These are phyloP conservation scores for Smithornis capensis DNA, from an alignment of 2,113 vertebrate genomes.

Conservation along the genomic window DNA sequence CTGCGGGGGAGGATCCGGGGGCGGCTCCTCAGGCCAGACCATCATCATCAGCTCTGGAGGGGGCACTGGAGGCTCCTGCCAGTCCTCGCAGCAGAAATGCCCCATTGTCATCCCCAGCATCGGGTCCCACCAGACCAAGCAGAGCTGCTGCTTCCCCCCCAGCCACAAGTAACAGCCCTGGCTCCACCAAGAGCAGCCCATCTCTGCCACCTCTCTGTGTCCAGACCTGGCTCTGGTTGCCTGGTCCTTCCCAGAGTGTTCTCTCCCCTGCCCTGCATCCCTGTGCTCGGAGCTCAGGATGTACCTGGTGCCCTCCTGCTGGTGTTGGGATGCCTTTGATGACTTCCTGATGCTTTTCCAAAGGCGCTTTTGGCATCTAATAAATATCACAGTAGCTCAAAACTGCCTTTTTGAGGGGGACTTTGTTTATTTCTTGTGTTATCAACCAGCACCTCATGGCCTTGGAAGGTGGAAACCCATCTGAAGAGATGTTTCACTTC, in stretches of 20 bases:
- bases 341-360: not conserved
- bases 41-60: slow-evolving; percentile 19
- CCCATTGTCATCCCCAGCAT: not conserved
- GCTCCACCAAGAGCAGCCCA: not conserved
- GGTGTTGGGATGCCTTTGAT: not conserved
- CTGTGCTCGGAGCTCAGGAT: fast-evolving
- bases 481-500: not conserved
- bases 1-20: not conserved
- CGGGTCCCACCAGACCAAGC: not conserved
- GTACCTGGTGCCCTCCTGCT: not conserved
- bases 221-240: not conserved
- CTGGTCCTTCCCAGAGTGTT: fast-evolving
- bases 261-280: not conserved
- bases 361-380: not conserved
- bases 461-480: not conserved
- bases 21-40: not conserved
- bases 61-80: not conserved
- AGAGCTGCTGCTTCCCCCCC: not conserved
- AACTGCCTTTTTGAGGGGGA: fast-evolving
- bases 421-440: not conserved
- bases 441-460: fast-evolving
- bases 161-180: not conserved
- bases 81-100: slow-evolving; percentile 13
- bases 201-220: not conserved
- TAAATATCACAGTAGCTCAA: not conserved